Base-by-base conservation (phyloP, 2,113 vertebrate species). In the Odontophorus gujanensis region DNA sequence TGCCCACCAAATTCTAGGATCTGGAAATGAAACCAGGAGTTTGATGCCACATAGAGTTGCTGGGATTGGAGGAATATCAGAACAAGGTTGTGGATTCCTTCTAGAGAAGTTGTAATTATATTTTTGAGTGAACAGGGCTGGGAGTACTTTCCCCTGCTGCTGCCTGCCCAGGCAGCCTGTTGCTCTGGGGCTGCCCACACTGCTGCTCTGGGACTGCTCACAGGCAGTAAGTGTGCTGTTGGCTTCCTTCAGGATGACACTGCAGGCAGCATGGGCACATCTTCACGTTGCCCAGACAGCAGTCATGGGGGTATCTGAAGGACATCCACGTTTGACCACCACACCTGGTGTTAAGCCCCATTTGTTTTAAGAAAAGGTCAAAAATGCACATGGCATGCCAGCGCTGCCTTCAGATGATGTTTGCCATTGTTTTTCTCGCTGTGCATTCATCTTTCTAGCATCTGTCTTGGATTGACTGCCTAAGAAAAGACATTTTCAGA, bases 401-500 rank as follows among this genome's bases (percentile, higher is more conserved):
- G 72, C 68, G 50, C 91, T 92, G 92, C 89, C 85, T 89, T 71
- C 75, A 71, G 89, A 93, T 72, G 58, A 62, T 91, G 76, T 62
- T 91, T 85, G 89, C 76, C 21, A 92, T 92, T 90, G 87, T 94
- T 91, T 82, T 55, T 69, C 51, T 89, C 0, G 0, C 84, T 55
- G 53, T 1, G 1, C 42, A 40, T 91, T 89, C 59, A 13, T 92
- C 85, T 80, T 77, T 75, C 79, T 40, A 91, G 91, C 95, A 96
- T 92, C 92, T 94, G 86, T 85, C 91, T 95, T 89, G 89, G 86
- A 95, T 87, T 93, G 92, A 82, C 59, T 80, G 82, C 85, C 74
- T 73, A 20, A 43, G 74, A 87, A 92, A 72, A 79, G 47, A 61
- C 91, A 61, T 89, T 93, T 89, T 10, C 91, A 76, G 93, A 76